Percentiles rank a stretch among this genome's conserved stretches.
phyloP scores from a whole-genome alignment of 2,113 vertebrate genomes.

The Leptodactylus fuscus region DNA sequence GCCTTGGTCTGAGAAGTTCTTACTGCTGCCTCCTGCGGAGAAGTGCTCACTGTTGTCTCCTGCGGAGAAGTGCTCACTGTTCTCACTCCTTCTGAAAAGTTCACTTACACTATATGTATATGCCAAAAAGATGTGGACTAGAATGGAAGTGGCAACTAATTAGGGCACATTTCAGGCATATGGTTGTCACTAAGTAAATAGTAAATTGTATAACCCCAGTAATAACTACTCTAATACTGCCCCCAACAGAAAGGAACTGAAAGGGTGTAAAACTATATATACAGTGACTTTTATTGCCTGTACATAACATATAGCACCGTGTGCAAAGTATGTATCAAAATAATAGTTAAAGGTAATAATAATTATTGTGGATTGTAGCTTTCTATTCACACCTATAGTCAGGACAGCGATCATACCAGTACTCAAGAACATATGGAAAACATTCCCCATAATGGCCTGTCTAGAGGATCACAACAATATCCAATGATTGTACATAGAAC shows the following conservation, averaged over 20 bases:
- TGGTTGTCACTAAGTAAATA: background rate
- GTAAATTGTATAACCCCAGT: background rate
- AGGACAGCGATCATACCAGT: background rate
- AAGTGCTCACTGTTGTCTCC: too few relatives aligned
- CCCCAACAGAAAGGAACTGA: background rate
- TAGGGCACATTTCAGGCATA: background rate
- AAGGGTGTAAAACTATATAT: background rate
- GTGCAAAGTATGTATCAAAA: background rate
- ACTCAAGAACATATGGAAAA: background rate
- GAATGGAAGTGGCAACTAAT: background rate
- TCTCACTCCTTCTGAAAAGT: too few relatives aligned
- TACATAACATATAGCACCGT: too few relatives aligned
- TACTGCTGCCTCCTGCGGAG: too few relatives aligned
- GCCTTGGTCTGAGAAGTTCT: too few relatives aligned
- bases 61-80: too few relatives aligned
- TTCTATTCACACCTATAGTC: too few relatives aligned
- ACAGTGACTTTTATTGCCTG: too few relatives aligned
- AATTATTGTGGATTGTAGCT: background rate
- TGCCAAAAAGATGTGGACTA: background rate
- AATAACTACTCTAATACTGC: background rate
- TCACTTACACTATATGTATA: too few relatives aligned
- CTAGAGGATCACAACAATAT: background rate
- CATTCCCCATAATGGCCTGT: background rate
- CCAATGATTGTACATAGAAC: background rate
- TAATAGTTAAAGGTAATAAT: background rate